Percentiles rank a stretch among this genome's conserved stretches.
Evolutionary conservation across 2,888 invertebrate genomes (phyloP).

Genomic region (Drosophila mettleri): DNA sequence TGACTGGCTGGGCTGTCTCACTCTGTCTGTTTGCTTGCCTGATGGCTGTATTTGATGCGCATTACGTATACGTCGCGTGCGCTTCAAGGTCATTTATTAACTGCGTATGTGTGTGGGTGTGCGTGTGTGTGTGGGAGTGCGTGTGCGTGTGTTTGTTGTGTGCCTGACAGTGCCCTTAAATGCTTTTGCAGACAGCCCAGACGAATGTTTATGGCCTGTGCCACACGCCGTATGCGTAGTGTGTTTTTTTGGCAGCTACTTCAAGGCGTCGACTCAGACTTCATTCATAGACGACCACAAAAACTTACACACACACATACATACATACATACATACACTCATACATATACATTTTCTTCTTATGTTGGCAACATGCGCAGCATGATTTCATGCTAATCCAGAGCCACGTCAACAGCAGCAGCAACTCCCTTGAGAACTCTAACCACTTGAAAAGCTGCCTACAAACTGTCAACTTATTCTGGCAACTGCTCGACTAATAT

Average conservation of each 20-base stretch:
- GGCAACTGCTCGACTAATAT: slow-evolving; percentile 13
- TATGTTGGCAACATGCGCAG: slow-evolving; percentile 34
- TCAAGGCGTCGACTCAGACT: slow-evolving; percentile 18
- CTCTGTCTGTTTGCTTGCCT: slow-evolving; percentile 14
- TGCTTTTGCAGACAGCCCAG: slow-evolving; percentile 24
- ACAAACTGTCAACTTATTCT: slow-evolving; percentile 20
- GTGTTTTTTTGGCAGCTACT: slow-evolving; percentile 31
- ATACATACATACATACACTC: slow-evolving; percentile 10
- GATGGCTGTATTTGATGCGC: slow-evolving; percentile 16
- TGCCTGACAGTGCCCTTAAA: slow-evolving; percentile 9
- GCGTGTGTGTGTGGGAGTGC: background rate
- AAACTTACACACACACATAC: background rate
- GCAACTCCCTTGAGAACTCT: background rate
- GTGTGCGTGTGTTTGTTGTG: slow-evolving; percentile 9
- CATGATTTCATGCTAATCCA: slow-evolving; percentile 47
- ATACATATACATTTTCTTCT: slow-evolving; percentile 4
- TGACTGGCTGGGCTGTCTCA: background rate
- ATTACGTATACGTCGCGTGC: slow-evolving; percentile 53
- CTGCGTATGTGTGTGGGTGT: background rate
- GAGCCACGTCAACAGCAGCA: slow-evolving; percentile 33
- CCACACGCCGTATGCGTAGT: slow-evolving; percentile 44
- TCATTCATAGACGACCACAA: background rate
- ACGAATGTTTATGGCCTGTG: slow-evolving; percentile 41
- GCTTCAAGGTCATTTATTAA: slow-evolving; percentile 52
- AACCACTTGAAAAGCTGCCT: slow-evolving; percentile 2